Evolutionary conservation across 1,140 invertebrate species (phyloP).

Genomic region (Rhynchophorus ferrugineus): DNA sequence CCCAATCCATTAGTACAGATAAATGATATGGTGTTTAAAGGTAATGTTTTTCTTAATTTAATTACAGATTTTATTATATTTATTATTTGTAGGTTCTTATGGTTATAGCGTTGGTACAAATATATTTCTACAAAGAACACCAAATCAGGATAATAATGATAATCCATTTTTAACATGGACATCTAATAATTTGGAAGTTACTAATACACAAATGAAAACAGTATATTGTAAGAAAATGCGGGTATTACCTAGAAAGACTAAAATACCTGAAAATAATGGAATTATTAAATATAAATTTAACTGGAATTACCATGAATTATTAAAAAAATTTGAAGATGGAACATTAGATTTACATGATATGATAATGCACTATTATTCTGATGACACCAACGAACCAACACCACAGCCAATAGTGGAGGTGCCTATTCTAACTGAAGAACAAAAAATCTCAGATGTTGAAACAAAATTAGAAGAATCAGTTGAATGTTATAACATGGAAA

Average conservation of each 20-base stretch:
- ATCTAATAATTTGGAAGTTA: constrained; percentile 18
- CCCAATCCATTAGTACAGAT: constrained; percentile 24
- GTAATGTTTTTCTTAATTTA: constrained; percentile 7
- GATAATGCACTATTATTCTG: not conserved
- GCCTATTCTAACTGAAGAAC: not conserved
- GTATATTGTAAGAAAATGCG: constrained; percentile 25
- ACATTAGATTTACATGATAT: constrained; percentile 24
- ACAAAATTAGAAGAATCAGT: not conserved
- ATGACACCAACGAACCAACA: not conserved
- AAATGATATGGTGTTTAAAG: constrained; percentile 29
- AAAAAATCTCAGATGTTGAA: constrained; percentile 2
- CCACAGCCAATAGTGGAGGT: not conserved
- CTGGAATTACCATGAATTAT: constrained; percentile 25
- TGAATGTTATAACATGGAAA: not conserved
- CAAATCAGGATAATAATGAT: not conserved
- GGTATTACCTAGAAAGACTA: constrained; percentile 13
- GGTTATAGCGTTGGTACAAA: constrained; percentile 29
- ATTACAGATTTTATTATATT: not conserved
- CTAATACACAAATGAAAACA: constrained; percentile 17
- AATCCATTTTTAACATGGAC: constrained; percentile 20
- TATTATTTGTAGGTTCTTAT: constrained; percentile 23
- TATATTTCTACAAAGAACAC: constrained; percentile 25
- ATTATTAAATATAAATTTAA: constrained; percentile 26
- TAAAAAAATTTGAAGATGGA: constrained; percentile 26
- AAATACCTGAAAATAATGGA: constrained; percentile 7